Conservation (phyloP, 2,888 invertebrate species). For the Eubasilissa splendida region DNA sequence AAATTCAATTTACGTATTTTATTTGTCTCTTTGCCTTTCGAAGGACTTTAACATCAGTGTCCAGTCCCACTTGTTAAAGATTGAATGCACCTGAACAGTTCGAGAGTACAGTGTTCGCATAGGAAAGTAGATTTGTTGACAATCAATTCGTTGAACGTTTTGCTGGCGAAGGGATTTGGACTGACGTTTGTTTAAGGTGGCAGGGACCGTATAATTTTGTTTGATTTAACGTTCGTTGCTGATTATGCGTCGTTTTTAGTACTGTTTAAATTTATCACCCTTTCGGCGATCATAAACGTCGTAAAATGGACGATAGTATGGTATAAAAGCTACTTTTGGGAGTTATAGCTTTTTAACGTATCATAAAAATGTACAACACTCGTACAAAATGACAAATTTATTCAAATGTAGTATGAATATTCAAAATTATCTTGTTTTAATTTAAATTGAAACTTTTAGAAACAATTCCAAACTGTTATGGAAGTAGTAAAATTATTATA, state of each 20-base stretch:
- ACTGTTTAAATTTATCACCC: constrained; percentile 35
- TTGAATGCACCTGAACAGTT: background rate
- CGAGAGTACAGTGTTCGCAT: background rate
- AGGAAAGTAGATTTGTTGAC: constrained; percentile 50
- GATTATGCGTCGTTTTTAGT: constrained; percentile 37
- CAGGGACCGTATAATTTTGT: constrained; percentile 24
- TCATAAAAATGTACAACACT: constrained; percentile 24
- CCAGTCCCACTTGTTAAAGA: background rate
- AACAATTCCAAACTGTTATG: too few relatives aligned
- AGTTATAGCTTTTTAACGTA: constrained; percentile 23
- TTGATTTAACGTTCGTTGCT: constrained; percentile 37
- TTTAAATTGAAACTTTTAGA: too few relatives aligned
- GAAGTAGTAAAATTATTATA: too few relatives aligned
- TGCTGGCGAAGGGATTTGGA: constrained; percentile 47
- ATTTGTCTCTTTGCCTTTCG: too few relatives aligned
- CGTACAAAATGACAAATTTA: constrained; percentile 8
- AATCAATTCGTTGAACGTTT: constrained; percentile 54
- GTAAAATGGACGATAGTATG: constrained; percentile 9
- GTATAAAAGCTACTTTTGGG: constrained; percentile 16
- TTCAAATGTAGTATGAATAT: too few relatives aligned
- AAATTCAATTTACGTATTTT: too few relatives aligned
- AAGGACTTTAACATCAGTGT: background rate
- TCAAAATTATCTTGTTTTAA: too few relatives aligned
- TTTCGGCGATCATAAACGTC: constrained; percentile 30
- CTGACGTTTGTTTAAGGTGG: constrained; percentile 42